Evolutionary conservation across 2,113 vertebrate species (phyloP).

Genomic region (Pogona vitticeps): DNA sequence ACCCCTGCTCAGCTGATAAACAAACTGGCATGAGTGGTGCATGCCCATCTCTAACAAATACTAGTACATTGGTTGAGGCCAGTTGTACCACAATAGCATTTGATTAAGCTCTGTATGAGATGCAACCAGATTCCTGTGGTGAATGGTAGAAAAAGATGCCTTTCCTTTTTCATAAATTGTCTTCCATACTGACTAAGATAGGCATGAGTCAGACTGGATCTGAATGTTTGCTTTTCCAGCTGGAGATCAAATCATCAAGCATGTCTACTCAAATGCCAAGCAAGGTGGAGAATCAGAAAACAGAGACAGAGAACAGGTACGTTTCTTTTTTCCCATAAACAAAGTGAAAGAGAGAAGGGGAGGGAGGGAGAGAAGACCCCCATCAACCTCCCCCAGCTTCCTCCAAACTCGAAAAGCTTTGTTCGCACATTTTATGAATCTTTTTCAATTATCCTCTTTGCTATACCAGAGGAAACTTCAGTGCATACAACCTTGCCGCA

Average conservation of each 20-base stretch:
- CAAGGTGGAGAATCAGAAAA: background rate
- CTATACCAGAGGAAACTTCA: conserved; percentile 50
- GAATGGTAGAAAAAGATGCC: background rate
- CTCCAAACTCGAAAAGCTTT: conserved; percentile 28
- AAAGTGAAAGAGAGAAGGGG: background rate
- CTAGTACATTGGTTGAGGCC: too few relatives aligned
- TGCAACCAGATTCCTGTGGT: background rate
- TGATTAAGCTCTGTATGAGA: too few relatives aligned
- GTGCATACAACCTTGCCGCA: conserved; percentile 42
- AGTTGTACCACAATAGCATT: too few relatives aligned
- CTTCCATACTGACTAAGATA: background rate
- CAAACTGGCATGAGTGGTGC: too few relatives aligned
- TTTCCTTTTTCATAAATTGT: background rate
- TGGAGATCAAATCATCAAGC: background rate
- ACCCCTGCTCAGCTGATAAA: too few relatives aligned
- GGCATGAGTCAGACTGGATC: background rate
- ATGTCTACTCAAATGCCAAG: background rate
- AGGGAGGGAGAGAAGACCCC: background rate
- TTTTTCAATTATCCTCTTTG: conserved; percentile 51
- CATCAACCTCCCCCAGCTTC: conserved; percentile 27
- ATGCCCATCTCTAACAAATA: too few relatives aligned
- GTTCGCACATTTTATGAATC: conserved; percentile 38
- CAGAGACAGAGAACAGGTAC: background rate
- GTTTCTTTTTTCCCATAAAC: background rate
- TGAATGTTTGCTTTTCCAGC: background rate